These are phyloP conservation scores for Brachionus sp. DNA, from an alignment of 1,140 invertebrate genomes.

Conservation along the genomic window DNA sequence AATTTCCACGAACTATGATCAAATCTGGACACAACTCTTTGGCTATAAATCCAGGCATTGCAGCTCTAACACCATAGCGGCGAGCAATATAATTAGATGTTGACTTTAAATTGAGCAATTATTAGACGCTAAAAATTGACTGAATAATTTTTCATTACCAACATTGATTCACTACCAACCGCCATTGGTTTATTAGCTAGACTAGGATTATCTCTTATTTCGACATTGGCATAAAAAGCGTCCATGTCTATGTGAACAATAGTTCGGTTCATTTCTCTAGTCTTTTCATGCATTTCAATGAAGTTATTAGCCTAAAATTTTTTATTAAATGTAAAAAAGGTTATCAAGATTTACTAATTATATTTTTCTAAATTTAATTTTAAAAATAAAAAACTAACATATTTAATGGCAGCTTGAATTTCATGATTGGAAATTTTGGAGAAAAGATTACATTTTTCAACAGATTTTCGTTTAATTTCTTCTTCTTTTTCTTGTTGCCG, in stretches of 20 bases:
- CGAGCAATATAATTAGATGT: slow-evolving; percentile 69
- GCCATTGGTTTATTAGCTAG: slow-evolving; percentile 67
- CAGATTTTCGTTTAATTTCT: slow-evolving; percentile 59
- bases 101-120: slow-evolving; percentile 58
- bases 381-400: slow-evolving; percentile 12
- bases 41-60: slow-evolving; percentile 71
- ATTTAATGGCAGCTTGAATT: slow-evolving; percentile 44
- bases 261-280: slow-evolving; percentile 60
- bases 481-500: slow-evolving; percentile 60
- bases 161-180: slow-evolving; percentile 65
- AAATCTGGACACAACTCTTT: slow-evolving; percentile 67
- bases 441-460: slow-evolving; percentile 53
- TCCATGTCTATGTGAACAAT: slow-evolving; percentile 70
- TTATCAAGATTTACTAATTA: slow-evolving; percentile 10
- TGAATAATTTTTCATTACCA: slow-evolving; percentile 54
- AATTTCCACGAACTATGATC: slow-evolving; percentile 64
- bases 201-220: slow-evolving; percentile 65
- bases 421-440: slow-evolving; percentile 53
- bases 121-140: not conserved
- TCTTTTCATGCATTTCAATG: slow-evolving; percentile 54
- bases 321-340: not conserved
- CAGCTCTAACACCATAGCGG: slow-evolving; percentile 67
- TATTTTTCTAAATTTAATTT: not conserved
- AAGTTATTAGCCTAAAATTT: slow-evolving; percentile 58
- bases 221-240: slow-evolving; percentile 68